Evolutionary conservation across 1,140 invertebrate species (phyloP), one percentile per base, ranked within the genome.

Genomic region (Scaptodrosophila lebanonensis): DNA sequence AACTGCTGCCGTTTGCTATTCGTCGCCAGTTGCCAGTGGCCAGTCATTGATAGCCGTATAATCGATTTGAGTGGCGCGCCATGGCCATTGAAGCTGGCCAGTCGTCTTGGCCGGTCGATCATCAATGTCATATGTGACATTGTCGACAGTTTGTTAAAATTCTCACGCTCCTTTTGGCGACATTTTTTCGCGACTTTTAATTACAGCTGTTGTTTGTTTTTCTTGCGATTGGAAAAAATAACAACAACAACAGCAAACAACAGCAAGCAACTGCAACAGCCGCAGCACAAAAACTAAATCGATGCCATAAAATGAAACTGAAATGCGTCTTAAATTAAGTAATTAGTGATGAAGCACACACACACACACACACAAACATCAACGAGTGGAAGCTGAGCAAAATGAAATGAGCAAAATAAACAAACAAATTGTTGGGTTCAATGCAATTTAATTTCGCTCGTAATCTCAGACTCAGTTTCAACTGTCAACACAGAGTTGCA

Each of bases 391-490:
- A 15, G 12, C 20, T 29, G 1, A 9, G 5, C 13, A 20, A 36
- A 20, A 9, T 13, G 25, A 50, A 50, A 27, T 18, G 18, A 48
- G 30, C 8, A 29, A 25, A 39, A 18, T 6, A n/a, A 30, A n/a
- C 7, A 45, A 22, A 27, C 33, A 58, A 72, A 67, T 61, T n/a
- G n/a, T n/a, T n/a, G n/a, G n/a, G n/a, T n/a, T n/a, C 54, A 62
- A 57, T 79, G 60, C 63, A 77, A 79, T 77, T 77, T 64, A 72
- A 73, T 79, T 77, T 73, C 57, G 42, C 44, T 67, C 22, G 66
- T 82, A 79, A 79, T 79, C 75, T 79, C 25, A 75, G 75, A 69
- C 75, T 82, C 69, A 82, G 66, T 82, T 82, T 79, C 65, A 75
- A 75, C 69, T 82, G 75, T 75, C 75, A 79, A 82, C 30, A n/a